These are phyloP conservation scores for Hoplias malabaricus DNA, from an alignment of 2,113 vertebrate species.

Conservation along the genomic window DNA sequence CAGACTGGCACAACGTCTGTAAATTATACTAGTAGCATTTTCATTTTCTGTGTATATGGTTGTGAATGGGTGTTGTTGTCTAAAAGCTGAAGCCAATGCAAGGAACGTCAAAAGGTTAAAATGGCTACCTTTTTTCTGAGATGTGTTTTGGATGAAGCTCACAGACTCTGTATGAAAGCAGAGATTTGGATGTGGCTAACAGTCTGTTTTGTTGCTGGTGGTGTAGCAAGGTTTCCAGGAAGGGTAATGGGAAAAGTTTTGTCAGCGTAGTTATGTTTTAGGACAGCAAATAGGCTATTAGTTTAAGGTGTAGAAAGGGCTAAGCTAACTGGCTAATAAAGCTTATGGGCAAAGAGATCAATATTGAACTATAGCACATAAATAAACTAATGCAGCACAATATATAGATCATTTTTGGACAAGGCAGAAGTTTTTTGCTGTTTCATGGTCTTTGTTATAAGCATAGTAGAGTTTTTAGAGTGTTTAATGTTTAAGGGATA, in stretches of 20 bases:
- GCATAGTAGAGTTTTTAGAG: background rate
- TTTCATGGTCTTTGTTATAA: background rate
- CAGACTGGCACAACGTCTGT: too few species aligned
- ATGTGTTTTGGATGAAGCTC: background rate
- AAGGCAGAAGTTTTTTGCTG: too few species aligned
- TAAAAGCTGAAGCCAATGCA: background rate
- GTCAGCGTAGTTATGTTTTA: too few species aligned
- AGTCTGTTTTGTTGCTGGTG: background rate
- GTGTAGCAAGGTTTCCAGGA: background rate
- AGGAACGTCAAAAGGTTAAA: background rate
- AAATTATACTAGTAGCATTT: too few species aligned
- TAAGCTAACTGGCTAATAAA: background rate
- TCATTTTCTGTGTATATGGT: background rate
- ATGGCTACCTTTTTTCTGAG: background rate
- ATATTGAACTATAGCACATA: too few species aligned
- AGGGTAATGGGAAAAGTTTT: too few species aligned
- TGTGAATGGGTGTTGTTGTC: constrained; percentile 28
- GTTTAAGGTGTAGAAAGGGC: background rate
- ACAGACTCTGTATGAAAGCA: background rate
- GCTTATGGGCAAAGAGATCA: too few species aligned
- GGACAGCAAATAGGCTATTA: background rate
- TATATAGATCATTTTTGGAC: too few species aligned
- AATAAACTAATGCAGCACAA: too few species aligned
- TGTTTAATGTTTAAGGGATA: too few species aligned
- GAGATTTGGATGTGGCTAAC: background rate